Base-by-base conservation (phyloP, 2,888 invertebrate species). In the Coenonympha glycerion region DNA sequence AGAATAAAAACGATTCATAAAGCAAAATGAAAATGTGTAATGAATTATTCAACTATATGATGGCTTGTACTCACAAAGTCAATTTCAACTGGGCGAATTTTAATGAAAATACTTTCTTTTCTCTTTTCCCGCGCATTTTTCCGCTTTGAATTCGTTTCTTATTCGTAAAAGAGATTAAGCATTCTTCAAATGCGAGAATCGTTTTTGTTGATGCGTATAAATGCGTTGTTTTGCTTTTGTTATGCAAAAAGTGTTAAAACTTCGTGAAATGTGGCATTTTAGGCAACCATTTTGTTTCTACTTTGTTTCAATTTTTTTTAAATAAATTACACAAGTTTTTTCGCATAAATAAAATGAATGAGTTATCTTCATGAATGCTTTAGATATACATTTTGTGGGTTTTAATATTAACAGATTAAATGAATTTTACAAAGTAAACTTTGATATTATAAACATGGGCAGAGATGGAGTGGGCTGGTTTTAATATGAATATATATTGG, bases 401-500 rank as follows among this genome's bases (percentile, higher is more conserved):
- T 26, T 6, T n/a, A 40, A 15, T 15, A 11, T 18, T n/a, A n/a
- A n/a, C 11, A 13, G n/a, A n/a, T 28, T 6, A 19, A 1, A 41
- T 41, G 6, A 41, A 11, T 15, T 42, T 66, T 65, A 62, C 57
- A 58, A 59, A 59, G 59, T 55, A 63, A 80, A 78, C 61, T 76
- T 76, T 68, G 67, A 71, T 73, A 69, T 28, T 42, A 30, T 74
- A 76, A 79, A 76, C 75, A 74, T 61, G 55, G 63, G 52, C 52
- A 49, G 66, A 72, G 73, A 74, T 76, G 67, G 62, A 66, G 61
- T 70, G 75, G 74, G 73, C 73, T 73, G 73, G 72, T 74, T 76
- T 79, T 76, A 82, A 82, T 83, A 84, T 84, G 81, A 83, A 84
- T 84, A 84, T 80, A 82, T 80, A 83, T 84, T 79, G 77, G 63